Evolutionary conservation across 2,888 invertebrate genomes (phyloP), one percentile per base, ranked within the genome.

Genomic region (Brachypalpus laphriformis): DNA sequence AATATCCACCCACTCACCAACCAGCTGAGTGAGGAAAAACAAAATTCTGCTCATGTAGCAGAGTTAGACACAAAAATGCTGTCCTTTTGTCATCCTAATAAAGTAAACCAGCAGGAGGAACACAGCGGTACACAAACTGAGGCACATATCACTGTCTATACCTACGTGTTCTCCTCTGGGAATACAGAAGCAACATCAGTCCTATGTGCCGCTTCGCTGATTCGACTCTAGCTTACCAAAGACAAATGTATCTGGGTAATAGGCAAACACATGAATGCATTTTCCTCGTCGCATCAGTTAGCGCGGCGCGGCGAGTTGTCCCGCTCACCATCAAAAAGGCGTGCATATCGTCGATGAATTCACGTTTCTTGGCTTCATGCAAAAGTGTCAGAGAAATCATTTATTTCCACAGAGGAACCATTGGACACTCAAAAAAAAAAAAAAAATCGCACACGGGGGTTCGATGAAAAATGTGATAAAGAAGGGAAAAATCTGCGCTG

Each of bases 261-360:
- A 78, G 72, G 56, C 77, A 83, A 77, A 78, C 82, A 83, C 82
- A 83, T 83, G 82, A 74, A 56, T 83, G 82, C 72, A 63, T 71
- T 77, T 37, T 20, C n/a, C 49, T 18, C 16, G 72, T 57, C 56
- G 76, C 71, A 74, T 75, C 14, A 47, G 81, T 70, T 81, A 75
- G 63, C 56, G 34, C 25, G 51, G 9, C 37, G 37, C 31, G 47
- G 31, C 22, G 25, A 37, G 56, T 31, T 7, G 16, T 45, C 34
- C 28, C 34, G 20, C 65, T n/a, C 42, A 16, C 57, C 28, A 40
- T 3, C 16, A 72, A 76, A 76, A 63, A 68, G 28, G 63, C 45
- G 47, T 63, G 31, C 57, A 37, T 16, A 65, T 72, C 51, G 34
- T 80, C 59, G 42, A 66, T 51, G 34, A 25, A 59, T 68, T 28